A percentile compares a stretch with the other conserved stretches of the same genome.
phyloP scores from a whole-genome alignment of 2,113 vertebrate species.

The Charina bottae region DNA sequence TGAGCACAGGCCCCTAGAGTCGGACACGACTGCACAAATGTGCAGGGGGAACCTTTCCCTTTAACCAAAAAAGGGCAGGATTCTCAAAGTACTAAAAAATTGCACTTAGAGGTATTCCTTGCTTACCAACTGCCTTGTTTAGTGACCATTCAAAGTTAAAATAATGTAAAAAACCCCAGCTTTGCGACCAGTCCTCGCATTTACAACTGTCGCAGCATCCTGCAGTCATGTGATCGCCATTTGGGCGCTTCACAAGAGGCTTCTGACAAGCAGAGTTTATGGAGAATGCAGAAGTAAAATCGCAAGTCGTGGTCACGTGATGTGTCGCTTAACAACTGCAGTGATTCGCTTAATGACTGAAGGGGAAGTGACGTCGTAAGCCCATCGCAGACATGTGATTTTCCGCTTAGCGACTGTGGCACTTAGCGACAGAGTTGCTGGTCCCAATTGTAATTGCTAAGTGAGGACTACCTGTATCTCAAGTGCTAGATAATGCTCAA shows the following conservation, averaged over 20 bases:
- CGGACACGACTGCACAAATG: too few species aligned
- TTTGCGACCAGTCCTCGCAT: not conserved
- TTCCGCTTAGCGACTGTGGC: not conserved
- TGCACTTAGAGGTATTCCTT: not conserved
- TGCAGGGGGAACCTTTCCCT: too few species aligned
- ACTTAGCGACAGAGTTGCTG: not conserved
- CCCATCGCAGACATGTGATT: not conserved
- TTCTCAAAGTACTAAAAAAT: not conserved
- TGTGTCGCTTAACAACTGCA: not conserved
- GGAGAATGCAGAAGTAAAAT: not conserved
- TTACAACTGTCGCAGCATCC: not conserved
- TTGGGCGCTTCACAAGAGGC: not conserved
- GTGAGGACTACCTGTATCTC: too few species aligned
- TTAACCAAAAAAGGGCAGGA: not conserved
- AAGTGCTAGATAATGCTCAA: not conserved
- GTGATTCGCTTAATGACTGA: not conserved
- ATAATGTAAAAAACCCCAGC: not conserved
- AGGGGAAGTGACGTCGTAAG: not conserved
- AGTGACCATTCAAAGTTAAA: not conserved
- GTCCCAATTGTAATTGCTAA: not conserved
- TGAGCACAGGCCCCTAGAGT: too few species aligned
- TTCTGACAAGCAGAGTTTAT: not conserved
- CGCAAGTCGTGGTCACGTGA: not conserved
- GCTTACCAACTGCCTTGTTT: not conserved
- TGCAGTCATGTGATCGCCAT: not conserved